Evolutionary conservation across 2,797 vertebrate species (phyloP).

Genomic region (Schizothorax lantsangensis): DNA sequence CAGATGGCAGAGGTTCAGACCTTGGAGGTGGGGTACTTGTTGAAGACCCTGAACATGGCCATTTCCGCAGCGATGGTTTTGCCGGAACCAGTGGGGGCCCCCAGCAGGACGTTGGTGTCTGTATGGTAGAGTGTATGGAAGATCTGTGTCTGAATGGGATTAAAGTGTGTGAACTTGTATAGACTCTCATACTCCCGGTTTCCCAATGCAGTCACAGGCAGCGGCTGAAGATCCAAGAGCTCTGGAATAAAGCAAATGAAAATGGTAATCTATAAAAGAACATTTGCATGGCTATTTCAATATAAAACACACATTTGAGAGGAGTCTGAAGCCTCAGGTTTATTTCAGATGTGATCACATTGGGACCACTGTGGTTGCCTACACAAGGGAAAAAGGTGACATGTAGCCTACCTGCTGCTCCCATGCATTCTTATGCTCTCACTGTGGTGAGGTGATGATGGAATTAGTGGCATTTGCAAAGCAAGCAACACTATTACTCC

Average conservation of each 20-base stretch:
- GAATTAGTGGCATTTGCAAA: no score
- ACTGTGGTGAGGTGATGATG: no score
- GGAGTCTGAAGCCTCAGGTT: background rate
- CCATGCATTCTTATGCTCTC: no score
- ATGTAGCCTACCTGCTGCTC: no score
- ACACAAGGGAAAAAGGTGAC: no score
- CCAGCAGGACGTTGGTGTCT: slow-evolving; percentile 95
- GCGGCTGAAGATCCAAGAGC: slow-evolving; percentile 93
- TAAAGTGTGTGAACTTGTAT: slow-evolving; percentile 97
- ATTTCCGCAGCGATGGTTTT: slow-evolving; percentile 98
- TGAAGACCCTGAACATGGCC: slow-evolving; percentile 97
- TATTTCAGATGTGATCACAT: no score
- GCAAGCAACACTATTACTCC: background rate
- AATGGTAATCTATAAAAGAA: background rate
- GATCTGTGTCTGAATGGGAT: slow-evolving; percentile 98
- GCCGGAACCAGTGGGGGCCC: slow-evolving; percentile 96
- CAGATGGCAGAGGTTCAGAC: slow-evolving; percentile 67
- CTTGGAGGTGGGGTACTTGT: slow-evolving; percentile 91
- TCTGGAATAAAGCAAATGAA: slow-evolving; percentile 74
- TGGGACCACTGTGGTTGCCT: no score
- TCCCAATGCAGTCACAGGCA: slow-evolving; percentile 89
- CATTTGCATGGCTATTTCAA: background rate
- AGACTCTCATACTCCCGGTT: slow-evolving; percentile 88
- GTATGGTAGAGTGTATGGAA: slow-evolving; percentile 97
- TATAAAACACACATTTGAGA: background rate